Evolutionary conservation across 2,888 invertebrate genomes (phyloP).

Genomic region (Falcaria lacertinaria): DNA sequence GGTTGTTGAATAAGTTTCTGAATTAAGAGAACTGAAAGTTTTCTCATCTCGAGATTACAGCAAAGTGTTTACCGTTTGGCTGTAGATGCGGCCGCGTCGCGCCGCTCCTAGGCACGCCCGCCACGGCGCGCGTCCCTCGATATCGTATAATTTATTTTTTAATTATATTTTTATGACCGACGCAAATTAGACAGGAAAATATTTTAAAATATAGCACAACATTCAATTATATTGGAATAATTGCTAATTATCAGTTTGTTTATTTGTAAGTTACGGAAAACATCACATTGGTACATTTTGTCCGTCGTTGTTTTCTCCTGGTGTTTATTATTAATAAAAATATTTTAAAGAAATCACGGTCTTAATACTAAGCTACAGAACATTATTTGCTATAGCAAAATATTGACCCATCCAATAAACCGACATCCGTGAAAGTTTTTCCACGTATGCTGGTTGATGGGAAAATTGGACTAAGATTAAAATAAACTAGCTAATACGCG

Average conservation of each 20-base stretch:
- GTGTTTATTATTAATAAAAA: no score
- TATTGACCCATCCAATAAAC: no score
- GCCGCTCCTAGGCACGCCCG: constrained; percentile 21
- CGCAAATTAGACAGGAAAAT: not conserved
- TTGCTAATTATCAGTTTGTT: not conserved
- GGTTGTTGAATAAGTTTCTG: constrained; percentile 81
- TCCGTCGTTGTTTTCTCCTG: no score
- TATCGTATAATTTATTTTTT: constrained; percentile 24
- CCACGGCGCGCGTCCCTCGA: constrained; percentile 29
- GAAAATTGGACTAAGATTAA: no score
- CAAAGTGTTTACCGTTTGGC: constrained; percentile 81
- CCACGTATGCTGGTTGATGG: no score
- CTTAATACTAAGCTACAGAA: no score
- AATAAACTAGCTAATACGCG: no score
- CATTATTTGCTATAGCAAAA: no score
- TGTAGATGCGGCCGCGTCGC: constrained; percentile 65
- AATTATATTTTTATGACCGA: constrained; percentile 18
- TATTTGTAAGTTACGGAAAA: not conserved
- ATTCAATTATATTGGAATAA: not conserved
- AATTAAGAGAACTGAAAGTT: constrained; percentile 81
- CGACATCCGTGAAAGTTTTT: no score
- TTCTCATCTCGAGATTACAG: constrained; percentile 81
- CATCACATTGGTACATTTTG: no score
- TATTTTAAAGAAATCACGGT: no score
- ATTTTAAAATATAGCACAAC: constrained; percentile 4